Percentiles rank a stretch among this genome's conserved stretches.
These are phyloP conservation scores for Nematopogon swammerdamellus DNA, from an alignment of 2,888 invertebrate species.

Conservation along the genomic window DNA sequence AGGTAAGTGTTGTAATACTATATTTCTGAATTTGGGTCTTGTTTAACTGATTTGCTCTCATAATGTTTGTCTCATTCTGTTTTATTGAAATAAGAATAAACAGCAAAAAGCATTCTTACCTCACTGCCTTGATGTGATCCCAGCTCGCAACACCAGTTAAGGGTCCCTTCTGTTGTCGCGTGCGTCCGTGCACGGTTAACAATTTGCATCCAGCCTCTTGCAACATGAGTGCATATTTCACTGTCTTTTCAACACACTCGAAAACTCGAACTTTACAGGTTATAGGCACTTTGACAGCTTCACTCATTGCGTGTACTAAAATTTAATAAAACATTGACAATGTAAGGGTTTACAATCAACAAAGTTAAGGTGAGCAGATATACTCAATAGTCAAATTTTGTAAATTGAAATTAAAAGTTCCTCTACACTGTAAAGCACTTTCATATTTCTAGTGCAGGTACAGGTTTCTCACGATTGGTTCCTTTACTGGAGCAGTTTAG, in stretches of 20 bases:
- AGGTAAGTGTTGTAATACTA: too few relatives aligned
- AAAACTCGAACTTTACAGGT: slow-evolving; percentile 96
- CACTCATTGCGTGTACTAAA: slow-evolving; percentile 67
- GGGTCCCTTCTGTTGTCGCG: slow-evolving; percentile 94
- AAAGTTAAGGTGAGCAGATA: neutral
- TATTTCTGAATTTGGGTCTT: too few relatives aligned
- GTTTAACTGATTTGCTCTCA: too few relatives aligned
- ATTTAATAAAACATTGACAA: slow-evolving; percentile 14
- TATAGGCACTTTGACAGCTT: slow-evolving; percentile 79
- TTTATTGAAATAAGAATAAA: too few relatives aligned
- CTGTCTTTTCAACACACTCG: slow-evolving; percentile 78
- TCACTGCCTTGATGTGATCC: slow-evolving; percentile 88
- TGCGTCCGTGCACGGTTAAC: slow-evolving; percentile 94
- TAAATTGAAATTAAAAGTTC: neutral
- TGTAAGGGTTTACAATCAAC: neutral
- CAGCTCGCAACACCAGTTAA: slow-evolving; percentile 93
- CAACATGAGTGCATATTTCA: slow-evolving; percentile 91
- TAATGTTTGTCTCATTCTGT: too few relatives aligned
- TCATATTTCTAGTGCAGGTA: too few relatives aligned
- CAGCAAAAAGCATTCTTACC: too few relatives aligned
- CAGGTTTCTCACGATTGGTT: too few relatives aligned
- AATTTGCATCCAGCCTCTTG: slow-evolving; percentile 90
- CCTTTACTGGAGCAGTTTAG: too few relatives aligned
- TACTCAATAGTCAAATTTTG: neutral
- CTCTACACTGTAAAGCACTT: too few relatives aligned